Evolutionary conservation across 2,113 vertebrate genomes (phyloP).

Genomic region (Xerus inauris): DNA sequence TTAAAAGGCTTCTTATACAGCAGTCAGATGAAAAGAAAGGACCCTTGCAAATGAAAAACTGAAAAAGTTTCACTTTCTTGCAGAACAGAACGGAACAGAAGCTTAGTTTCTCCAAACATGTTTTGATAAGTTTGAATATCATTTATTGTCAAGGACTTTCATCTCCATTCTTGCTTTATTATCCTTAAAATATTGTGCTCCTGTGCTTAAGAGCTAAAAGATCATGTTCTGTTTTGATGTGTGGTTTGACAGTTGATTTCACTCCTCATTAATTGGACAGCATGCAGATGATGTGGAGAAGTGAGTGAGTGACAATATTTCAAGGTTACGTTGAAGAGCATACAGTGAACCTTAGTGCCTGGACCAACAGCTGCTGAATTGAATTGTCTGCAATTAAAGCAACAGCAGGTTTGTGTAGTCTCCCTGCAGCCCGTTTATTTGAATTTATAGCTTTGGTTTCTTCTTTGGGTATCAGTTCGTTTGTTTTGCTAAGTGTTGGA

Average conservation of each 20-base stretch:
- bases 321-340: constrained; percentile 79
- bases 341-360: constrained; percentile 78
- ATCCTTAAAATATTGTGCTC: constrained; percentile 67
- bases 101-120: constrained; percentile 54
- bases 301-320: constrained; percentile 79
- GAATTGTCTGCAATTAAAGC: constrained; percentile 82
- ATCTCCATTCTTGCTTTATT: constrained; percentile 65
- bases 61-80: constrained; percentile 76
- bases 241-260: constrained; percentile 75
- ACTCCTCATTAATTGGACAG: constrained; percentile 79
- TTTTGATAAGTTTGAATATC: constrained; percentile 68
- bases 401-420: constrained; percentile 80
- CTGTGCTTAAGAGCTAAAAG: constrained; percentile 68
- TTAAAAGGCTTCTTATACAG: constrained; percentile 58
- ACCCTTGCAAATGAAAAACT: constrained; percentile 37
- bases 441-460: constrained; percentile 77
- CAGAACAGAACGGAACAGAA: constrained; percentile 62
- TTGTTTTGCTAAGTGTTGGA: constrained; percentile 71
- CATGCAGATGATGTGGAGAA: constrained; percentile 76
- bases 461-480: constrained; percentile 57
- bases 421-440: constrained; percentile 74
- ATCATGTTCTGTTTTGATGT: constrained; percentile 78
- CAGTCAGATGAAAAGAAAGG: constrained; percentile 19
- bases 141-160: constrained; percentile 67
- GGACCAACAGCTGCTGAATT: constrained; percentile 80